phyloP scores from a whole-genome alignment of 2,113 vertebrate genomes.

The Hassar affinis region DNA sequence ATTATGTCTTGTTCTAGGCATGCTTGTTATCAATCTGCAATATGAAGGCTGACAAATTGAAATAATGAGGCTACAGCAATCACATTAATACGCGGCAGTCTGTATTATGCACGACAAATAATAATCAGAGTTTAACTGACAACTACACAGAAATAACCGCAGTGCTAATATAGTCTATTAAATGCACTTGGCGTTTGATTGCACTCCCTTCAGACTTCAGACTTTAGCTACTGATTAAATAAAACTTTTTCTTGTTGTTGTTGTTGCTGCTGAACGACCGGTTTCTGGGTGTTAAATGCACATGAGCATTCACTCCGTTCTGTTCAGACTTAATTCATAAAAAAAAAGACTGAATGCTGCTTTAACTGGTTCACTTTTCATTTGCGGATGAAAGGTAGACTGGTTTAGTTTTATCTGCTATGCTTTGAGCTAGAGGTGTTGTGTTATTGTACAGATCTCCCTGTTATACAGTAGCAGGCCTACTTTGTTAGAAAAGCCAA shows the following conservation, averaged over 20 bases:
- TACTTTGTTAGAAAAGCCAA: not conserved
- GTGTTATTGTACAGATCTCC: not conserved
- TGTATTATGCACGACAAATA: not conserved
- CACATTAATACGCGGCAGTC: slow-evolving; percentile 7
- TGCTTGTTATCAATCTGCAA: not conserved
- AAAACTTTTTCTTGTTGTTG: not conserved
- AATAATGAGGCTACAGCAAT: slow-evolving; percentile 19
- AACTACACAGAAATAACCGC: slow-evolving; percentile 3
- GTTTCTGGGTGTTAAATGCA: not conserved
- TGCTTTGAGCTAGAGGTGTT: not conserved
- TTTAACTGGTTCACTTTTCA: not conserved
- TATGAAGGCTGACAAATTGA: not conserved
- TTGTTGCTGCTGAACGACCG: not conserved
- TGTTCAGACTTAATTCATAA: too few relatives aligned
- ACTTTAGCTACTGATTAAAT: not conserved
- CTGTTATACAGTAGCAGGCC: too few relatives aligned
- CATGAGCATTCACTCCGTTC: not conserved
- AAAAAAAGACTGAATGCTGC: not conserved
- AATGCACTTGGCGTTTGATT: not conserved
- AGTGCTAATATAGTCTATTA: not conserved
- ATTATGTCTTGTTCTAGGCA: not conserved
- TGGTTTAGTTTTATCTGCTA: not conserved
- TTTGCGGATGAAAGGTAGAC: not conserved
- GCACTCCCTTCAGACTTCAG: not conserved
- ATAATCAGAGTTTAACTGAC: not conserved